Conservation (phyloP, 1,140 invertebrate genomes). For the Proctacanthus coquilletti region DNA sequence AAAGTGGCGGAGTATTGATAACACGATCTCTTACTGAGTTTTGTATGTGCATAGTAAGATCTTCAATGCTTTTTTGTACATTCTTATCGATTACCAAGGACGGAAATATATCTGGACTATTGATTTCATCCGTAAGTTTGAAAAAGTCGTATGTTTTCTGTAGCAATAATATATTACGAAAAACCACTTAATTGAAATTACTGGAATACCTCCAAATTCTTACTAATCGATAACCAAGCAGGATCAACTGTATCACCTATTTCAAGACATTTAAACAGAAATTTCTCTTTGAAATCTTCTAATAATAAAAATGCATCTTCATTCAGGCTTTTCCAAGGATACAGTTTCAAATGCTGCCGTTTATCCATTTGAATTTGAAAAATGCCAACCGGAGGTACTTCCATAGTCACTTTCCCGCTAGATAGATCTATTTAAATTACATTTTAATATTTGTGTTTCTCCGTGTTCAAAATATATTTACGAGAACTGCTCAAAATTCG, state of each 20-base stretch:
- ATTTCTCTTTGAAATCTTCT: conserved; percentile 7
- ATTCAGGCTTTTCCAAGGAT: conserved; percentile 2
- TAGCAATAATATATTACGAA: conserved; percentile 12
- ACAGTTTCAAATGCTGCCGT: background rate
- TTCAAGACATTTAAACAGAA: background rate
- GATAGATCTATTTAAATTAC: conserved; percentile 8
- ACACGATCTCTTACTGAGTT: conserved; percentile 47
- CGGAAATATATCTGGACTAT: conserved; percentile 12
- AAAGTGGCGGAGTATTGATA: conserved; percentile 44
- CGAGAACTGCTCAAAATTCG: conserved; percentile 43
- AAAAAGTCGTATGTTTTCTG: conserved; percentile 30
- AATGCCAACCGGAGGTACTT: conserved; percentile 49
- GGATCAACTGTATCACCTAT: background rate
- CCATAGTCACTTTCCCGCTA: conserved; percentile 33
- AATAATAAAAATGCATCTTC: conserved; percentile 14
- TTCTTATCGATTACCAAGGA: conserved; percentile 22
- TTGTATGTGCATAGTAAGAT: conserved; percentile 31
- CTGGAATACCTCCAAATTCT: background rate
- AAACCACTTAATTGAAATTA: background rate
- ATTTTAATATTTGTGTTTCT: conserved; percentile 18
- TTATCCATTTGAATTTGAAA: conserved; percentile 10
- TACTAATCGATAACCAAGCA: background rate
- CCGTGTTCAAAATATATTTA: conserved; percentile 11
- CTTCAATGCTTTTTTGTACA: conserved; percentile 28
- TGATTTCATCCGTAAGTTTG: conserved; percentile 15